Percentiles rank a stretch among this genome's conserved stretches.
These are phyloP conservation scores for Lophius piscatorius DNA, from an alignment of 2,113 vertebrate species.

Conservation along the genomic window DNA sequence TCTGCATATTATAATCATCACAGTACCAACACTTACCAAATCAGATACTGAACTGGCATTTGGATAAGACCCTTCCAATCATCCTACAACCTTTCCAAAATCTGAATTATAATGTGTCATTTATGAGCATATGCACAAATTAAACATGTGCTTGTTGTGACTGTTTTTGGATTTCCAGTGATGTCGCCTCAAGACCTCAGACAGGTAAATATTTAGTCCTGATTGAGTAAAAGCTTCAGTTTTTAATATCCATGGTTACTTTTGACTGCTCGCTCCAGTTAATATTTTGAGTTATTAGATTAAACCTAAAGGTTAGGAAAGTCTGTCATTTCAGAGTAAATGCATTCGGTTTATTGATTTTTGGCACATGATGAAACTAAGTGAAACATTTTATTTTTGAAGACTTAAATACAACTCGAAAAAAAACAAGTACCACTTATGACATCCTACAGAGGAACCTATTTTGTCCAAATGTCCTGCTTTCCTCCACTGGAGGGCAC, in stretches of 20 bases:
- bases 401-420: conserved; percentile 1
- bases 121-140: conserved; percentile 56
- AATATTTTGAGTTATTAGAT: conserved; percentile 12
- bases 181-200: conserved; percentile 3
- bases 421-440: conserved; percentile 15
- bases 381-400: conserved; percentile 10
- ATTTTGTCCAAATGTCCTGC: conserved; percentile 46
- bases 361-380: not conserved
- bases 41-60: conserved; percentile 69
- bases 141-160: conserved; percentile 35
- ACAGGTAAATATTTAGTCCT: not conserved
- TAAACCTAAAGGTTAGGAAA: conserved; percentile 1
- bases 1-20: conserved; percentile 73
- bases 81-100: conserved; percentile 64
- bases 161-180: conserved; percentile 43
- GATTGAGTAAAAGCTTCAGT: conserved; percentile 16
- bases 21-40: conserved; percentile 67
- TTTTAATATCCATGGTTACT: conserved; percentile 1
- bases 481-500: conserved; percentile 70
- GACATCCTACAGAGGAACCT: conserved; percentile 17
- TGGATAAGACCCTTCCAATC: conserved; percentile 63
- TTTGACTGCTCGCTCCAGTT: not conserved
- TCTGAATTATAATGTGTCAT: conserved; percentile 47
- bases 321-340: conserved; percentile 1
- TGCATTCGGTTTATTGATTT: conserved; percentile 6